Percentiles rank a stretch among this genome's conserved stretches.
Conservation (phyloP, 2,888 invertebrate genomes). For the Apamea monoglypha region DNA sequence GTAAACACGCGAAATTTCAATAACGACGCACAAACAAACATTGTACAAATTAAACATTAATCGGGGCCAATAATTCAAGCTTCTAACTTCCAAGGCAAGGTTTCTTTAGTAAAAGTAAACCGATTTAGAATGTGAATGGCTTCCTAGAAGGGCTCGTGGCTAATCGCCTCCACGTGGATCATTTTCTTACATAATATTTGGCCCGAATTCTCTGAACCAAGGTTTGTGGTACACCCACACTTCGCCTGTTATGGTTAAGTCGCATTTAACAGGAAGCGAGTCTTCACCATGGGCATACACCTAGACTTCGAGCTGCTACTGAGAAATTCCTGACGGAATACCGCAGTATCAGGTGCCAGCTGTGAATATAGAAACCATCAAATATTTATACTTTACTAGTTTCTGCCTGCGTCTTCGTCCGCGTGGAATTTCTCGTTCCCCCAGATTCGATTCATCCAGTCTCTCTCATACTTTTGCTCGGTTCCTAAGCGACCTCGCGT, state of each 20-base stretch:
- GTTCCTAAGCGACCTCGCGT: too few species aligned
- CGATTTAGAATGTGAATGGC: neutral
- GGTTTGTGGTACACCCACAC: neutral
- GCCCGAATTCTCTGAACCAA: neutral
- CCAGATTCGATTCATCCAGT: neutral
- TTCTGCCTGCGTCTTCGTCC: neutral
- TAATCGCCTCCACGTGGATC: slow-evolving; percentile 5
- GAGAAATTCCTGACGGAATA: neutral
- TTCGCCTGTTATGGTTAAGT: neutral
- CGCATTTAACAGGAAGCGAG: too few species aligned
- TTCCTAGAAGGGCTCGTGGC: neutral
- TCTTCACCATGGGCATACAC: neutral
- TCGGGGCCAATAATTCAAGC: slow-evolving; percentile 7
- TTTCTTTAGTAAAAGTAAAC: neutral
- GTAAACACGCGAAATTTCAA: slow-evolving; percentile 57
- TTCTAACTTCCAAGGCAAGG: slow-evolving; percentile 1
- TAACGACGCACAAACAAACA: slow-evolving; percentile 38
- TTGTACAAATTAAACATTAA: slow-evolving; percentile 22
- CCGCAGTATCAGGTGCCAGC: too few species aligned
- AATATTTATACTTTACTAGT: neutral
- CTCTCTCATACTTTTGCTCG: neutral
- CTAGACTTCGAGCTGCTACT: neutral
- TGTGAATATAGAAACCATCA: neutral
- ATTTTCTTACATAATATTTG: neutral
- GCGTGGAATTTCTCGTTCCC: neutral